These are phyloP conservation scores for Tipula unca DNA, from an alignment of 2,888 invertebrate genomes.

Conservation along the genomic window DNA sequence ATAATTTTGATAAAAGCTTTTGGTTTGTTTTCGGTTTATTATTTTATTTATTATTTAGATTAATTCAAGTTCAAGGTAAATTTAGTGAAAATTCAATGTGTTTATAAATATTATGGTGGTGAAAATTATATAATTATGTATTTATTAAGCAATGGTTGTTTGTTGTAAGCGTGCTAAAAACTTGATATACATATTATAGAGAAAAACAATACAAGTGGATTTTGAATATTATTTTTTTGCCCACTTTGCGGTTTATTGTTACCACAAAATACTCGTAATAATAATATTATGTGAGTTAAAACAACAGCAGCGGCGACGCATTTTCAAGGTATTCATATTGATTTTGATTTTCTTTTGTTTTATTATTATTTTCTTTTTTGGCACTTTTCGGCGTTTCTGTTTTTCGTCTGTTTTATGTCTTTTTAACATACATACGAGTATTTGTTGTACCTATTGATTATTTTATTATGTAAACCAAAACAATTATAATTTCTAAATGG, in stretches of 20 bases:
- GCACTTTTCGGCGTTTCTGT: not conserved
- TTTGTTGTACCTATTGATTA: not conserved
- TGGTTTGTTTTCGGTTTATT: not conserved
- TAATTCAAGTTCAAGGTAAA: not conserved
- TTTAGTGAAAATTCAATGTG: not conserved
- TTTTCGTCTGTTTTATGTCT: not conserved
- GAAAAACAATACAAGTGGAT: not conserved
- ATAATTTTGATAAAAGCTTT: not conserved
- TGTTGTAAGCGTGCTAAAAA: not conserved
- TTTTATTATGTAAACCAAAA: not conserved
- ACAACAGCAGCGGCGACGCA: not conserved
- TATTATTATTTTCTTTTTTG: not conserved
- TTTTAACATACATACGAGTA: not conserved
- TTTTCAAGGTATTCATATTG: not conserved
- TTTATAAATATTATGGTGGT: too few relatives aligned
- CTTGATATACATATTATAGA: not conserved
- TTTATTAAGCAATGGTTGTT: not conserved
- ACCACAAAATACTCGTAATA: too few relatives aligned
- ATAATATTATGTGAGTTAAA: not conserved
- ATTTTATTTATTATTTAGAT: not conserved
- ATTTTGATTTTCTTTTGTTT: not conserved
- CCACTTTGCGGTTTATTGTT: not conserved
- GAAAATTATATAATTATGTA: slow-evolving; percentile 1
- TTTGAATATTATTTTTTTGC: not conserved
- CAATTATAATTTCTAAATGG: not conserved